phyloP scores from a whole-genome alignment of 2,888 invertebrate genomes.

The Drosophila nr. medialis region DNA sequence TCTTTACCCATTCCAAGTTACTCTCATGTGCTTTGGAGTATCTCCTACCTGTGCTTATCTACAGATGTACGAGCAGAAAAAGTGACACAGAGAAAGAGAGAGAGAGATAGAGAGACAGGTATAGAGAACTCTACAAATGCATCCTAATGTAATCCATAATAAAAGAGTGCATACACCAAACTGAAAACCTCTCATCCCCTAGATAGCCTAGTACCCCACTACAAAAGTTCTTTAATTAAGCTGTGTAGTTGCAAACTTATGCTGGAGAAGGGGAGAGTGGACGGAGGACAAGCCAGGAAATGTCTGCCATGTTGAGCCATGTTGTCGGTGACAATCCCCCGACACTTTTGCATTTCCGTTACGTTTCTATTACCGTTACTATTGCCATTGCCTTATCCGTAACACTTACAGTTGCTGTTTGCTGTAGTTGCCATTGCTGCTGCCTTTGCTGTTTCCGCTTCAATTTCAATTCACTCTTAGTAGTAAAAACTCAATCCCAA shows the following conservation, averaged over 20 bases:
- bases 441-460: conserved; percentile 49
- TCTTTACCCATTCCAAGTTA: conserved; percentile 23
- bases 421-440: conserved; percentile 16
- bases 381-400: conserved; percentile 12
- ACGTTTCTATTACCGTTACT: conserved; percentile 30
- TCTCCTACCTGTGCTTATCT: conserved; percentile 22
- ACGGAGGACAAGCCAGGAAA: conserved; percentile 21
- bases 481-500: conserved; percentile 65
- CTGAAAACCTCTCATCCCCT: neutral
- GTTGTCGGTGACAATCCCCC: conserved; percentile 67
- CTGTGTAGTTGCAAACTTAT: conserved; percentile 57
- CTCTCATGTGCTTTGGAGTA: conserved; percentile 20
- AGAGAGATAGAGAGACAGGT: conserved; percentile 22
- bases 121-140: conserved; percentile 44
- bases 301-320: conserved; percentile 51
- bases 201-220: neutral
- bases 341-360: conserved; percentile 58
- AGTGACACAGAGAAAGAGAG: conserved; percentile 9
- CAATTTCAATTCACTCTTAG: conserved; percentile 73
- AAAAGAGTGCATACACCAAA: conserved; percentile 42
- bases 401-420: conserved; percentile 33
- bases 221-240: conserved; percentile 76
- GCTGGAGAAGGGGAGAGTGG: neutral
- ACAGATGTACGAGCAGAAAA: conserved; percentile 9
- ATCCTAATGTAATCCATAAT: conserved; percentile 76